phyloP scores from a whole-genome alignment of 2,797 vertebrate genomes.

The Squalus acanthias region DNA sequence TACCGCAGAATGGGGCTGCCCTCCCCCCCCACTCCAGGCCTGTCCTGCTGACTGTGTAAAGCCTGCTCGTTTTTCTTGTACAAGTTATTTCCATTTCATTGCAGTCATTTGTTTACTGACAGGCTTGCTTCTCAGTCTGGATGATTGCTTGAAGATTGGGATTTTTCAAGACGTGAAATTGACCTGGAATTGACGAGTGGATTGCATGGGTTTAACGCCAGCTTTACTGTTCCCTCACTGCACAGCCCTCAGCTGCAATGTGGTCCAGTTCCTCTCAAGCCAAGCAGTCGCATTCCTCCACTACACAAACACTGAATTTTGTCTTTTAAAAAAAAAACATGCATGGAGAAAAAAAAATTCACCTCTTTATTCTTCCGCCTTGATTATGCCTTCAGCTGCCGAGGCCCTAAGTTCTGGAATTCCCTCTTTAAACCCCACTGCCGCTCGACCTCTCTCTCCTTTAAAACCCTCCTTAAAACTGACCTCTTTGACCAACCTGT shows the following conservation, averaged over 20 bases:
- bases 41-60: neutral
- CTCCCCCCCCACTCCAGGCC: neutral
- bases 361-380: neutral
- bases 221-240: neutral
- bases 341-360: neutral
- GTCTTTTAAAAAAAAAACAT: neutral
- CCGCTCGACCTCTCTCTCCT: neutral
- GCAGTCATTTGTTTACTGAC: slow-evolving; percentile 29
- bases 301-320: neutral
- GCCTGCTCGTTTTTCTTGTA: slow-evolving; percentile 28
- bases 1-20: neutral
- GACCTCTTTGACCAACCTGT: neutral
- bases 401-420: neutral
- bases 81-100: slow-evolving; percentile 24
- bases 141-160: slow-evolving; percentile 21
- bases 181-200: slow-evolving; percentile 13
- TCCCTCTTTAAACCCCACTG: neutral
- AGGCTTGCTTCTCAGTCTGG: neutral
- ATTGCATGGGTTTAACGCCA: neutral
- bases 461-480: neutral
- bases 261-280: neutral
- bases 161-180: slow-evolving; percentile 18
- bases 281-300: neutral
- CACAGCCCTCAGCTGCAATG: neutral
- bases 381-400: neutral